Evolutionary conservation across 1,140 invertebrate species (phyloP).

Genomic region (Papilio glaucus): DNA sequence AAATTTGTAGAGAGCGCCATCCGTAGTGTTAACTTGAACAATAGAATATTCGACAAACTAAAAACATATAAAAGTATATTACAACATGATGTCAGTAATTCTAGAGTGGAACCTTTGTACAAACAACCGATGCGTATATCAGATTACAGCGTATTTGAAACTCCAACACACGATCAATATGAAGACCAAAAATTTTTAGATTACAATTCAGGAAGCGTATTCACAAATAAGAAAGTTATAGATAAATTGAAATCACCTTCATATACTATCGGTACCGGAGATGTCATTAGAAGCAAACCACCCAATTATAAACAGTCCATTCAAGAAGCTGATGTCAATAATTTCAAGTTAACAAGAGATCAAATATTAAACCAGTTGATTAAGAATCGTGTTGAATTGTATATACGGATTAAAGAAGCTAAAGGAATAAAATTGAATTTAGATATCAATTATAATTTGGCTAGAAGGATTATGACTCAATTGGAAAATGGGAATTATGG

Average conservation of each 20-base stretch:
- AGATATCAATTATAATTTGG: conserved; percentile 64
- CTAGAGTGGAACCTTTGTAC: not conserved
- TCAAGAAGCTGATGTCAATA: conserved; percentile 28
- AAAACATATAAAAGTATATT: conserved; percentile 42
- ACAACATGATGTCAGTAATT: not conserved
- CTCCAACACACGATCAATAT: not conserved
- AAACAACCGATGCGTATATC: not conserved
- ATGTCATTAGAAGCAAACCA: not conserved
- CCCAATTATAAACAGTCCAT: conserved; percentile 29
- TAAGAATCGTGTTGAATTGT: conserved; percentile 63
- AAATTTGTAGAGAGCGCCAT: conserved; percentile 59
- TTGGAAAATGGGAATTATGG: conserved; percentile 59
- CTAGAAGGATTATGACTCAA: conserved; percentile 56
- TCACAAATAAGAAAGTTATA: not conserved
- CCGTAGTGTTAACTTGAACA: conserved; percentile 58
- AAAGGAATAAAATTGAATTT: conserved; percentile 42
- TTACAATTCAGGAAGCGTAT: not conserved
- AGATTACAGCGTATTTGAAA: not conserved
- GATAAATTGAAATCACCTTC: not conserved
- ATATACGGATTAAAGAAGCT: conserved; percentile 57
- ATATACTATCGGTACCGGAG: not conserved
- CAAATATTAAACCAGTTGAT: conserved; percentile 68
- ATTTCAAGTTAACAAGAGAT: conserved; percentile 59
- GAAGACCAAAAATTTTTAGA: not conserved
- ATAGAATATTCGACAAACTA: conserved; percentile 54